A percentile compares a stretch with the other conserved stretches of the same genome.
Conservation (phyloP, 1,140 invertebrate genomes). For the Aleiodes sp. region DNA sequence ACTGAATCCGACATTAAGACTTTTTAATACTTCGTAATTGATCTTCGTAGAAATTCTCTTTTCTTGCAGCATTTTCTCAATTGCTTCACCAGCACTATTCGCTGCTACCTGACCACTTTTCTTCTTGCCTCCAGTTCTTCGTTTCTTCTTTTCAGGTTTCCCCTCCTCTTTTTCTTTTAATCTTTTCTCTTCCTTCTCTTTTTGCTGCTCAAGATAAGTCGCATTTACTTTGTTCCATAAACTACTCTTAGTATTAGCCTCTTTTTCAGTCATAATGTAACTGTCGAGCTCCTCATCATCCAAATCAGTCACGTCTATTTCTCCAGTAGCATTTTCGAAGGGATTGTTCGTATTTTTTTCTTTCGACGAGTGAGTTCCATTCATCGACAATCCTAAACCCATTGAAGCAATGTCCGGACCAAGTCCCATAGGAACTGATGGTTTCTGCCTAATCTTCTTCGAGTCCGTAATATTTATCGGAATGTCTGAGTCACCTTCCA, state of each 20-base stretch:
- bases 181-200: conserved; percentile 83
- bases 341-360: neutral
- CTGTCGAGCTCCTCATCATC: conserved; percentile 89
- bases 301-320: conserved; percentile 82
- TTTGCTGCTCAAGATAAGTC: conserved; percentile 82
- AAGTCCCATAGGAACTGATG: neutral
- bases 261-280: conserved; percentile 86
- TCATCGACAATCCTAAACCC: conserved; percentile 47
- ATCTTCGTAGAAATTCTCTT: conserved; percentile 97
- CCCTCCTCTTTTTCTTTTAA: conserved; percentile 80
- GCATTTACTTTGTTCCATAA: conserved; percentile 89
- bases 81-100: conserved; percentile 89
- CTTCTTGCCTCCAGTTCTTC: conserved; percentile 71
- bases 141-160: conserved; percentile 81
- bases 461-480: conserved; percentile 14
- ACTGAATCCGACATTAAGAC: conserved; percentile 70
- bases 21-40: conserved; percentile 96
- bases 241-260: conserved; percentile 80
- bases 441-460: neutral
- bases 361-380: neutral
- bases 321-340: conserved; percentile 62
- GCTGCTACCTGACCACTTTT: conserved; percentile 71
- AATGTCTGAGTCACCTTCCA: conserved; percentile 47
- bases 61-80: conserved; percentile 93
- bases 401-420: conserved; percentile 63